Evolutionary conservation across 2,888 invertebrate genomes (phyloP).

Genomic region (Noctua fimbriata): DNA sequence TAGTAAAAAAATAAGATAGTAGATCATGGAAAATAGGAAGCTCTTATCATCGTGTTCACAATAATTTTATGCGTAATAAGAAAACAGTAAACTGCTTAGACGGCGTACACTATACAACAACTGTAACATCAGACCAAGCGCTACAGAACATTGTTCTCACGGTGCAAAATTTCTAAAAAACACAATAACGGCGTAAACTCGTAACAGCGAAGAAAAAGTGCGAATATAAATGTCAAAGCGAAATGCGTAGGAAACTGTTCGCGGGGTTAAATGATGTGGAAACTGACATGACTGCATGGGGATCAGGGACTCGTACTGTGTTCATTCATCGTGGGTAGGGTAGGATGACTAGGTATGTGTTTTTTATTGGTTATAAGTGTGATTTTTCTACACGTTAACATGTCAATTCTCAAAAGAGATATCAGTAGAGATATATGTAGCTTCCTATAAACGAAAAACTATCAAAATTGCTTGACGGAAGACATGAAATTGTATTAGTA

Average conservation of each 20-base stretch:
- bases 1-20: background rate
- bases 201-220: conserved; percentile 71
- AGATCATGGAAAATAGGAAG: background rate
- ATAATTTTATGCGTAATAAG: background rate
- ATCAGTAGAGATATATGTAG: too few relatives aligned
- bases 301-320: conserved; percentile 62
- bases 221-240: conserved; percentile 80
- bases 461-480: background rate
- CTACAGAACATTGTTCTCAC: conserved; percentile 65
- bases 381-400: background rate
- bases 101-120: background rate
- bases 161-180: conserved; percentile 67
- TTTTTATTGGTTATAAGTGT: background rate
- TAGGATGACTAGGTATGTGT: background rate
- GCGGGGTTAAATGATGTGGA: conserved; percentile 83
- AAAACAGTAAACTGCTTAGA: background rate
- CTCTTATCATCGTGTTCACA: background rate
- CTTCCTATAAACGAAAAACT: too few relatives aligned
- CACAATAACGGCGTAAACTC: conserved; percentile 62
- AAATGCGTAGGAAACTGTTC: conserved; percentile 80
- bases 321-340: background rate
- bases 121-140: conserved; percentile 11
- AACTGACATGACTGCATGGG: conserved; percentile 73
- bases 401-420: too few relatives aligned
- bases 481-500: background rate